Evolutionary conservation across 2,888 invertebrate species (phyloP).

Genomic region (Trichopoda pennipes): DNA sequence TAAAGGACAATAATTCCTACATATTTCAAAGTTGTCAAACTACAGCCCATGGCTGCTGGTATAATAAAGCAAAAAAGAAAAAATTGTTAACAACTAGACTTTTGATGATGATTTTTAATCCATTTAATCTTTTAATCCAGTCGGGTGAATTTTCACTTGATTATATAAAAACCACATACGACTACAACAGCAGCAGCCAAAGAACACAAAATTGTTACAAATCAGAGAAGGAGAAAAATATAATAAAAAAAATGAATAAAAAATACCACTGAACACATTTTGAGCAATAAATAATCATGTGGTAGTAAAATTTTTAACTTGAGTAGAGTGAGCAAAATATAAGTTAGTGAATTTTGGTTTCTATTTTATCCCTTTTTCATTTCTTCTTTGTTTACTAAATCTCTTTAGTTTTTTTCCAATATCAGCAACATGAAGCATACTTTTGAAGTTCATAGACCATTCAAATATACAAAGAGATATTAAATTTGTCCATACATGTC

Average conservation of each 20-base stretch:
- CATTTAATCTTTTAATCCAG: conserved; percentile 74
- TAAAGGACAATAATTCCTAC: not conserved
- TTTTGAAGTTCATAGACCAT: conserved; percentile 34
- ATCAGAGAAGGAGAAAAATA: conserved; percentile 36
- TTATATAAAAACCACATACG: conserved; percentile 67
- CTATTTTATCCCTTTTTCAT: not conserved
- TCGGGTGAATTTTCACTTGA: conserved; percentile 74
- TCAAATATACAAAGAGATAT: not conserved
- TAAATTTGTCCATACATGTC: not conserved
- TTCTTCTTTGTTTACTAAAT: not conserved
- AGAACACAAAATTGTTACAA: conserved; percentile 27
- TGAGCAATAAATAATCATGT: conserved; percentile 5
- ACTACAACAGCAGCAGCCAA: conserved; percentile 1
- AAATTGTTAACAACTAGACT: conserved; percentile 57
- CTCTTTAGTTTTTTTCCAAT: not conserved
- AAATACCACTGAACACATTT: conserved; percentile 8
- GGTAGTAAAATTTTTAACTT: not conserved
- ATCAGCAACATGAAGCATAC: conserved; percentile 13
- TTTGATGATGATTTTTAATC: conserved; percentile 65
- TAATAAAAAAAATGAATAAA: not conserved
- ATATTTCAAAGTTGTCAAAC: not conserved
- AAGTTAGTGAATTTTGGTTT: conserved; percentile 11
- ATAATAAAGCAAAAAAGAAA: not conserved
- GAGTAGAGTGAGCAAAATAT: conserved; percentile 3
- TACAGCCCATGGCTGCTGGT: not conserved